Evolutionary conservation across 2,888 invertebrate genomes (phyloP).

Genomic region (Synergus laeviventris): DNA sequence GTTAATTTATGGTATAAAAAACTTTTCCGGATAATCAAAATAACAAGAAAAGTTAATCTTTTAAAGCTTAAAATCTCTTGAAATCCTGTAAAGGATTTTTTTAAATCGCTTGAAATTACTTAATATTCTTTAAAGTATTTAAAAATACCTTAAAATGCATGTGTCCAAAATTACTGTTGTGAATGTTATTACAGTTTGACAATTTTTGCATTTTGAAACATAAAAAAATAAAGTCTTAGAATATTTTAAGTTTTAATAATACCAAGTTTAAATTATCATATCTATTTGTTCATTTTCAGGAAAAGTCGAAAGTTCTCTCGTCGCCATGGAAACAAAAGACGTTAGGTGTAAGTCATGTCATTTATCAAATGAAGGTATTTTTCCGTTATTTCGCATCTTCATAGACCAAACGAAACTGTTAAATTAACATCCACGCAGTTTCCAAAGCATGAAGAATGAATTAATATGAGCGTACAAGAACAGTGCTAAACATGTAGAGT

Average conservation of each 20-base stretch:
- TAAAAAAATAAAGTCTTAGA: not conserved
- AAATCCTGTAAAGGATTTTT: no score
- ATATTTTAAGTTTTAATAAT: slow-evolving; percentile 2
- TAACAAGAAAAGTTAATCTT: no score
- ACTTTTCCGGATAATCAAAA: not conserved
- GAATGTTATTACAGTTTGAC: no score
- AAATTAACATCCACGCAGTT: slow-evolving; percentile 13
- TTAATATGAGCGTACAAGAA: slow-evolving; percentile 12
- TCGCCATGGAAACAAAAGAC: slow-evolving; percentile 72
- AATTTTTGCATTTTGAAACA: no score
- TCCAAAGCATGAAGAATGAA: slow-evolving; percentile 26
- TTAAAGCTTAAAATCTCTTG: no score
- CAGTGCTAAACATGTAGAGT: slow-evolving; percentile 16
- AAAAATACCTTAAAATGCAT: no score
- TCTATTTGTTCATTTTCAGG: slow-evolving; percentile 56
- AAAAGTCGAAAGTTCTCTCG: slow-evolving; percentile 72
- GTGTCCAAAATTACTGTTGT: no score
- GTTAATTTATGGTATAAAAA: not conserved
- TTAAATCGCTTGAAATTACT: no score
- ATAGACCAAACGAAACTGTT: slow-evolving; percentile 6
- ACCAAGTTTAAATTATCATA: not conserved
- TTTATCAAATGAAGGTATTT: slow-evolving; percentile 18
- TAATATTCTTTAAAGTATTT: no score
- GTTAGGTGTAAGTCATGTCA: slow-evolving; percentile 57
- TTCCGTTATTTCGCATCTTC: slow-evolving; percentile 3